Conservation (phyloP, 2,888 invertebrate species). For the Nebria brevicollis region DNA sequence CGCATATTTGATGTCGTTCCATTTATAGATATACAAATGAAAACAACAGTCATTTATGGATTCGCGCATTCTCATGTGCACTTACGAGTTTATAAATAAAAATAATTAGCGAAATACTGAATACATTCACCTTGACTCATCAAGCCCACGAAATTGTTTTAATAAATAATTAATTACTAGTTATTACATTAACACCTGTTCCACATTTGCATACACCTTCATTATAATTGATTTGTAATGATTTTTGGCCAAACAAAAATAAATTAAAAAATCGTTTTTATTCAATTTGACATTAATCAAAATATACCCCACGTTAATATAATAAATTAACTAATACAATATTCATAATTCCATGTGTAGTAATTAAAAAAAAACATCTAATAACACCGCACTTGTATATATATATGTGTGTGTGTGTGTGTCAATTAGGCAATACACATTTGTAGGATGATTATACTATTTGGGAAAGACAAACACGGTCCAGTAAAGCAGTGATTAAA, state of each 20-base stretch:
- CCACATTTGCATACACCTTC: neutral
- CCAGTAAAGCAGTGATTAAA: too few species aligned
- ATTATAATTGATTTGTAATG: neutral
- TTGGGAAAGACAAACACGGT: too few species aligned
- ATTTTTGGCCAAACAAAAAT: neutral
- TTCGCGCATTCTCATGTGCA: neutral
- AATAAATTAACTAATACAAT: neutral
- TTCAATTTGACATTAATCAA: neutral
- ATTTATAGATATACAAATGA: neutral
- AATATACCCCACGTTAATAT: neutral
- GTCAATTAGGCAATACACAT: too few species aligned
- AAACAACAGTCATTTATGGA: neutral
- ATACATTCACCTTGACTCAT: neutral
- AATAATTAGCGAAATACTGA: neutral
- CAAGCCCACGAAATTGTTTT: conserved; percentile 1
- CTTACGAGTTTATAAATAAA: neutral
- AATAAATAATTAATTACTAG: neutral
- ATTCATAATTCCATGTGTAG: neutral
- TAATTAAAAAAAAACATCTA: neutral
- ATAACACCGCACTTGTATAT: too few species aligned
- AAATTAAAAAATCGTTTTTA: neutral
- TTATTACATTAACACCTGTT: neutral
- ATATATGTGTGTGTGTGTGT: too few species aligned
- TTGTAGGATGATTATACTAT: too few species aligned
- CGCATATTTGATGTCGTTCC: neutral